phyloP scores from a whole-genome alignment of 2,888 invertebrate genomes.

The Phalera bucephala region DNA sequence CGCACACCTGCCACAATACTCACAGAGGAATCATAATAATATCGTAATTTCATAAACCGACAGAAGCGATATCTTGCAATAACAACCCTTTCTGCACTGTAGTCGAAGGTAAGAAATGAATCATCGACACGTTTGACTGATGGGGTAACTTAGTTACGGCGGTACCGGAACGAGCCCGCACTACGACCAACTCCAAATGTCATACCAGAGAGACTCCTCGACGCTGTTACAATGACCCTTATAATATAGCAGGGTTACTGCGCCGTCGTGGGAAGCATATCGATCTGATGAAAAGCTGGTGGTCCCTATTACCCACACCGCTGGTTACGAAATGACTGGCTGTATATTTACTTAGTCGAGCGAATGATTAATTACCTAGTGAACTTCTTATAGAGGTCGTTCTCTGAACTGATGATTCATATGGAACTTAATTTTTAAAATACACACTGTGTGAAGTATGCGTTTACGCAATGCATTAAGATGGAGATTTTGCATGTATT shows the following conservation, averaged over 20 bases:
- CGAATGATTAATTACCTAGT: slow-evolving; percentile 13
- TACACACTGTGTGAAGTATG: slow-evolving; percentile 9
- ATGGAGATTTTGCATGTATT: background rate
- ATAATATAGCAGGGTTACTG: slow-evolving; percentile 57
- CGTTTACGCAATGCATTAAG: background rate
- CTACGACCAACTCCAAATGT: slow-evolving; percentile 48
- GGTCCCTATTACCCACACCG: slow-evolving; percentile 47
- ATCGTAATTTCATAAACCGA: slow-evolving; percentile 69
- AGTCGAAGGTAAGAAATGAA: slow-evolving; percentile 44
- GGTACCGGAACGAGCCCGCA: slow-evolving; percentile 48
- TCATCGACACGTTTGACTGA: slow-evolving; percentile 38
- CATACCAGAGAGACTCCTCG: slow-evolving; percentile 26
- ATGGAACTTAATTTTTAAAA: slow-evolving; percentile 12
- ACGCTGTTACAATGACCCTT: slow-evolving; percentile 33
- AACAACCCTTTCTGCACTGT: slow-evolving; percentile 40
- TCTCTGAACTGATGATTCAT: slow-evolving; percentile 22
- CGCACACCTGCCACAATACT: slow-evolving; percentile 28
- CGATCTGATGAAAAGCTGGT: slow-evolving; percentile 60
- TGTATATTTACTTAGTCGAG: slow-evolving; percentile 34
- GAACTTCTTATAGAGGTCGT: slow-evolving; percentile 14
- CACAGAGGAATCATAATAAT: slow-evolving; percentile 76
- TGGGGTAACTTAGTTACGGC: slow-evolving; percentile 59
- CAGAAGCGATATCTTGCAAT: slow-evolving; percentile 22
- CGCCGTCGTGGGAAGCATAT: slow-evolving; percentile 70
- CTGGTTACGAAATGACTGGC: slow-evolving; percentile 36